Evolutionary conservation across 92 coral and sea anemone genomes (phyloP), one percentile per base, ranked within the genome.

Genomic region (Heliopora coerulea): DNA sequence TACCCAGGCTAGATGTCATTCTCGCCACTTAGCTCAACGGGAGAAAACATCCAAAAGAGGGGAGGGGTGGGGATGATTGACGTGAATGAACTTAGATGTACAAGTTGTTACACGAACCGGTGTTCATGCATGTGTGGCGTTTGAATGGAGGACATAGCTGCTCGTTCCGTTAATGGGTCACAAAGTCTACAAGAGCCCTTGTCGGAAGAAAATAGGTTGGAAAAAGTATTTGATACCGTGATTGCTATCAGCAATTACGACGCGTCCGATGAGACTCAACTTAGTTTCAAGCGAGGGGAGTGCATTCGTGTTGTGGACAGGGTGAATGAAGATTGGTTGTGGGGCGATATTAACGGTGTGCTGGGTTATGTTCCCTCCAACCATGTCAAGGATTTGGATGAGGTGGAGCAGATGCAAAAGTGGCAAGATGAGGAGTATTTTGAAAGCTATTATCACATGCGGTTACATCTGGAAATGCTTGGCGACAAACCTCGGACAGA

Each of bases 341-440:
- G 98, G 98, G 91, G 82, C 59, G 95, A 93, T 73, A 62, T 85
- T 7, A 85, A 86, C 14, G 96, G 95, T 9, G 44, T 80, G 18
- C 83, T 90, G 29, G 98, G 98, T 35, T 93, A 90, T 64, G 80
- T 86, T 0, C 98, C 98, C 8, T 89, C 81, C 10, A 83, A 87
- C 54, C 89, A 93, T 54, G 86, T 93, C 5, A 75, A 60, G 25
- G 57, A 56, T 3, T 9, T 37, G 3, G 42, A 56, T 10, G 56
- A 44, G 23, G 42, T 69, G 28, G 76, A 69, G 56, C 86, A 83
- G 33, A 75, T 75, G 56, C 89, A 85, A 29, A 86, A 75, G 61
- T 93, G 98, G 98, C 98, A 93, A 73, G 96, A 93, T 57, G 98
- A 93, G 17, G 98, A 93, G 50, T 93, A 93, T 61, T 93, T 93